A percentile compares a stretch with the other conserved stretches of the same genome.
phyloP scores from a whole-genome alignment of 2,797 vertebrate species.

The Gymnodraco acuticeps region DNA sequence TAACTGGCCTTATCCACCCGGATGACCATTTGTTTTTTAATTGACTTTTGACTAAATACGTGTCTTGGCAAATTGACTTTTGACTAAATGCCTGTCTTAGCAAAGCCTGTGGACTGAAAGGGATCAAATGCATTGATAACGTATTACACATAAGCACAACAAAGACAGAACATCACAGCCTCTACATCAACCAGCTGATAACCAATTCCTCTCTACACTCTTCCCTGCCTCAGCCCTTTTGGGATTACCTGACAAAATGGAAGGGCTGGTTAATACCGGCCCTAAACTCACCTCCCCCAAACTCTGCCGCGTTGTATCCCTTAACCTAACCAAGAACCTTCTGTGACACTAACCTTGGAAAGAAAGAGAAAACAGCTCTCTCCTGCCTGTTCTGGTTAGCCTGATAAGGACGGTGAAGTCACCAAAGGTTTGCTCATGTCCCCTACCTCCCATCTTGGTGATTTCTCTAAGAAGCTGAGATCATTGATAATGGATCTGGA shows the following conservation, averaged over 20 bases:
- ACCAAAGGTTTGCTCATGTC: slow-evolving; percentile 1
- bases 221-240: neutral
- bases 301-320: neutral
- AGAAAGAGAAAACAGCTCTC: slow-evolving; percentile 3
- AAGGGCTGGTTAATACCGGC: neutral
- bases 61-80: too few species aligned
- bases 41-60: too few species aligned
- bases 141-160: neutral
- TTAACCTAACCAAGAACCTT: neutral
- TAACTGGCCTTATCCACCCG: neutral
- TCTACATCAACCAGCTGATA: neutral
- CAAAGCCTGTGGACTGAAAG: neutral
- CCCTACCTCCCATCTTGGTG: neutral
- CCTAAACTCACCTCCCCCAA: neutral
- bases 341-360: neutral
- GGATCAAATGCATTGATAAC: neutral
- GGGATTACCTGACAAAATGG: neutral
- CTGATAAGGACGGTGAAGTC: slow-evolving; percentile 3
- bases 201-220: neutral
- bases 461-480: slow-evolving; percentile 3
- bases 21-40: neutral
- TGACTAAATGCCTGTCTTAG: neutral
- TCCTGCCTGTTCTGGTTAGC: neutral
- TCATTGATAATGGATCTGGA: neutral
- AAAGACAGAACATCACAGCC: neutral